phyloP scores from a whole-genome alignment of 2,888 invertebrate genomes.

The Cactoblastis cactorum region DNA sequence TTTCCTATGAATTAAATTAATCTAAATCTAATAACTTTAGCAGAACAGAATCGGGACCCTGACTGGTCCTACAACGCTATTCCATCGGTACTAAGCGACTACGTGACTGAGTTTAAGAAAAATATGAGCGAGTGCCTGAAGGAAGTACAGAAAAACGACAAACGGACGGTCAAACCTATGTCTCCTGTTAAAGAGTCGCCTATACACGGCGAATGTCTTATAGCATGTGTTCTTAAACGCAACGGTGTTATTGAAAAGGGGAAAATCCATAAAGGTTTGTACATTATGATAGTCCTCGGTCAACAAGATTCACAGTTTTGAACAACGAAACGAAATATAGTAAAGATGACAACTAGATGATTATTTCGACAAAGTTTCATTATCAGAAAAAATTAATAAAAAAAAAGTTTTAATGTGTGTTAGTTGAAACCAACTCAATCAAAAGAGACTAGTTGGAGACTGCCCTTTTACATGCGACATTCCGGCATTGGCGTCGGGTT shows the following conservation, averaged over 20 bases:
- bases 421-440: too few species aligned
- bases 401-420: too few species aligned
- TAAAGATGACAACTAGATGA: too few species aligned
- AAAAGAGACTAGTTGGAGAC: too few species aligned
- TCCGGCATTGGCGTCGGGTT: too few species aligned
- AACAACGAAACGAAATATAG: too few species aligned
- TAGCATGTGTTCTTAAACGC: conserved; percentile 65
- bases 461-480: too few species aligned
- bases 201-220: conserved; percentile 64
- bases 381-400: too few species aligned
- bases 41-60: conserved; percentile 34
- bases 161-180: conserved; percentile 44
- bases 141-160: conserved; percentile 57
- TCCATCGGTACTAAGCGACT: conserved; percentile 45
- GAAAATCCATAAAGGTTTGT: conserved; percentile 60
- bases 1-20: too few species aligned
- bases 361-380: too few species aligned
- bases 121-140: conserved; percentile 69
- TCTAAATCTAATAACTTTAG: neutral
- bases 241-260: conserved; percentile 58
- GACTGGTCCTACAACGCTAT: conserved; percentile 78
- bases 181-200: conserved; percentile 63
- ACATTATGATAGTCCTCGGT: too few species aligned
- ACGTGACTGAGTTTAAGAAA: conserved; percentile 56
- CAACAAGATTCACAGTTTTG: too few species aligned